phyloP scores from a whole-genome alignment of 2,113 vertebrate species.

The Elephas maximus region DNA sequence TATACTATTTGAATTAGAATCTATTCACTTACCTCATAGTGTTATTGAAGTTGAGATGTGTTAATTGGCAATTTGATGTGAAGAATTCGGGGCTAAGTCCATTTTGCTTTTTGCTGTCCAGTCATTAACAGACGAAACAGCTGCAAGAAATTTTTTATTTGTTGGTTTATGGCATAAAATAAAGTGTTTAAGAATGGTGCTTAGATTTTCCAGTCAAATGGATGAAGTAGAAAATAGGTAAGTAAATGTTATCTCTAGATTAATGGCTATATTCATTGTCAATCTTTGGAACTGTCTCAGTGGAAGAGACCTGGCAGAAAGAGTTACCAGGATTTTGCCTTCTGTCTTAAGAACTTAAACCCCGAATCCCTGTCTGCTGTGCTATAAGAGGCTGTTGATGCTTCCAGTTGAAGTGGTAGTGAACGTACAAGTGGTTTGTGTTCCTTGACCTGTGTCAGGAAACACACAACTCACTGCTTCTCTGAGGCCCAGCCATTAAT shows the following conservation, averaged over 20 bases:
- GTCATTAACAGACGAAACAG: neutral
- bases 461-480: neutral
- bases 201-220: conserved; percentile 49
- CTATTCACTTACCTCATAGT: neutral
- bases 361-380: neutral
- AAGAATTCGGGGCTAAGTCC: neutral
- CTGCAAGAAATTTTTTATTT: neutral
- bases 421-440: neutral
- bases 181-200: neutral
- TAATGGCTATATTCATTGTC: neutral
- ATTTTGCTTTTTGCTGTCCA: neutral
- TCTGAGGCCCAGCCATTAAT: neutral
- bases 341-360: conserved; percentile 11
- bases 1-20: conserved; percentile 24
- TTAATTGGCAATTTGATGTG: conserved; percentile 25
- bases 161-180: conserved; percentile 51
- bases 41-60: neutral
- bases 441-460: neutral
- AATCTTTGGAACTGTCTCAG: neutral
- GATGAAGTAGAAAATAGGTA: conserved; percentile 17
- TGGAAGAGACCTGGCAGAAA: conserved; percentile 11
- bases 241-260: conserved; percentile 16
- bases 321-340: conserved; percentile 13
- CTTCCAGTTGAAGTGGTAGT: neutral
- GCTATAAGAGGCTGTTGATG: neutral